Evolutionary conservation across 2,113 vertebrate species (phyloP).

Genomic region (Arothron firmamentum): DNA sequence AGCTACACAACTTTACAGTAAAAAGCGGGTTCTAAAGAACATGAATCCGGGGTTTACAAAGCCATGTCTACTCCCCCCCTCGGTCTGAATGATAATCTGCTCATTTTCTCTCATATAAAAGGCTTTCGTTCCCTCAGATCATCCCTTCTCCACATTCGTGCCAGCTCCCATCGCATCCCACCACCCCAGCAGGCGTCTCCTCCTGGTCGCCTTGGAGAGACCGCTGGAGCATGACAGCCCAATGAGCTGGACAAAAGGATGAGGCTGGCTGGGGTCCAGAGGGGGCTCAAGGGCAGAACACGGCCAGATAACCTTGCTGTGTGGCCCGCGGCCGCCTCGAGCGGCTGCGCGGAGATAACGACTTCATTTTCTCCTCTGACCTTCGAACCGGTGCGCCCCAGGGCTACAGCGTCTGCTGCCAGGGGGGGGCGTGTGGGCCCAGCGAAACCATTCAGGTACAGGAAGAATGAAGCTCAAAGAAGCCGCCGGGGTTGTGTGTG

Average conservation of each 20-base stretch:
- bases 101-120: conserved; percentile 49
- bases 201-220: conserved; percentile 41
- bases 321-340: conserved; percentile 31
- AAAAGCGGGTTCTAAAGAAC: conserved; percentile 38
- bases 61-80: conserved; percentile 43
- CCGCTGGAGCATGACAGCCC: conserved; percentile 47
- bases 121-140: conserved; percentile 30
- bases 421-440: too few species aligned
- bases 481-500: too few species aligned
- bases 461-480: too few species aligned
- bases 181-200: conserved; percentile 23
- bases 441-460: too few species aligned
- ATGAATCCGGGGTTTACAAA: conserved; percentile 39
- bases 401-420: conserved; percentile 3
- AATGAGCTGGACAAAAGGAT: conserved; percentile 29
- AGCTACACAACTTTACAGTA: conserved; percentile 42
- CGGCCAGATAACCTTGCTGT: conserved; percentile 63
- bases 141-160: conserved; percentile 19
- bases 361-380: conserved; percentile 53
- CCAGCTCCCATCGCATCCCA: conserved; percentile 24
- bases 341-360: conserved; percentile 47
- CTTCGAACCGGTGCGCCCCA: conserved; percentile 13
- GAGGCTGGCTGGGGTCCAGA: conserved; percentile 21
- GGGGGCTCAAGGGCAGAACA: conserved; percentile 44
- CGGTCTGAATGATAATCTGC: conserved; percentile 55